phyloP scores from a whole-genome alignment of 2,888 invertebrate genomes.

The Drosophila nr. fundita region DNA sequence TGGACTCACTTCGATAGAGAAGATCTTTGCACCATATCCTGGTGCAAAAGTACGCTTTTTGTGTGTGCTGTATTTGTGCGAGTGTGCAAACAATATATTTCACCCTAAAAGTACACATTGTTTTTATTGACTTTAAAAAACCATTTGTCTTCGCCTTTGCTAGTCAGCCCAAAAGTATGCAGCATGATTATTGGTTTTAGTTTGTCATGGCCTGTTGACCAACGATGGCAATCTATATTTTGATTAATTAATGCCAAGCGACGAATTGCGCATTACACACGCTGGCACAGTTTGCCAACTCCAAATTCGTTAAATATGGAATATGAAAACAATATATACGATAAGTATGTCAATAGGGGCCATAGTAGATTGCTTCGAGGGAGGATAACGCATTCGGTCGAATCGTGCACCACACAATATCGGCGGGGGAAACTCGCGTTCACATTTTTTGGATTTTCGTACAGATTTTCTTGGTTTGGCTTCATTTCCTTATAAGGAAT shows the following conservation, averaged over 20 bases:
- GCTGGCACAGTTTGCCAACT: too few relatives aligned
- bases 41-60: neutral
- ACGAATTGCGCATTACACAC: too few relatives aligned
- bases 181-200: neutral
- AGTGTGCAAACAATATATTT: neutral
- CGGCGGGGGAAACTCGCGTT: neutral
- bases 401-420: neutral
- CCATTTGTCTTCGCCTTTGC: neutral
- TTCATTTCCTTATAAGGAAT: too few relatives aligned
- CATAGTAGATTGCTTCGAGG: too few relatives aligned
- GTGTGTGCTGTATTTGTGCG: neutral
- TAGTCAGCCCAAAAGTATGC: neutral
- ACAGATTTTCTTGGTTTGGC: neutral
- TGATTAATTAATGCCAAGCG: too few relatives aligned
- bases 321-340: too few relatives aligned
- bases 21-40: neutral
- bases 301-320: too few relatives aligned
- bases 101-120: neutral
- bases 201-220: neutral
- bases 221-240: neutral
- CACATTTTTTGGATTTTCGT: neutral
- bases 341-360: too few relatives aligned
- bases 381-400: neutral
- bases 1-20: neutral
- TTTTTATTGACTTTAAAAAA: neutral